A percentile compares a stretch with the other conserved stretches of the same genome.
Conservation (phyloP, 2,797 vertebrate species). For the Gadopsis bispinosus region DNA sequence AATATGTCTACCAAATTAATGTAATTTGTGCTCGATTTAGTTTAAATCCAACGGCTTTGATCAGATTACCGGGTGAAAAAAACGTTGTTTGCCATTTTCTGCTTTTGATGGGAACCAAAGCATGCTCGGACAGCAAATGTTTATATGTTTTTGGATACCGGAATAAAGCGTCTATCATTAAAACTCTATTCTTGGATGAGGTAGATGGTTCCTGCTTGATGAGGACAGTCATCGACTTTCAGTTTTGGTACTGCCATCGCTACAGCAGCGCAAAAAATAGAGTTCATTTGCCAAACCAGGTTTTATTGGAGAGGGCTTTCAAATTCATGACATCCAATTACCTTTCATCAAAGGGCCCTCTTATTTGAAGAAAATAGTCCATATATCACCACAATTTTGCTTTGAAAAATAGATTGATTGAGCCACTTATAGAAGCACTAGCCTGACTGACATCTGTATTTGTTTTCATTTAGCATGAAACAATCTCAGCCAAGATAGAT, state of each 20-base stretch:
- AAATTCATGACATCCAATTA: conserved; percentile 68
- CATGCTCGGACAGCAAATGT: not conserved
- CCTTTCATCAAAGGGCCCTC: conserved; percentile 44
- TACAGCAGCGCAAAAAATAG: conserved; percentile 58
- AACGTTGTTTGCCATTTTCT: not conserved
- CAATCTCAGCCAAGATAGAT: conserved; percentile 72
- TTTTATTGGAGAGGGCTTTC: conserved; percentile 48
- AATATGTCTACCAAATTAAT: conserved; percentile 1
- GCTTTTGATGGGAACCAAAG: conserved; percentile 4
- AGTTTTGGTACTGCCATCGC: conserved; percentile 13
- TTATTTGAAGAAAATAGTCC: conserved; percentile 67
- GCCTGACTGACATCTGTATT: conserved; percentile 56
- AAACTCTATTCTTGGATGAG: conserved; percentile 46
- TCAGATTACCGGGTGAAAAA: not conserved
- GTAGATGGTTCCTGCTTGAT: conserved; percentile 28
- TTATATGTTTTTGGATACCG: conserved; percentile 14
- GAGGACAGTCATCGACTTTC: conserved; percentile 29
- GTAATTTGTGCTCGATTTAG: conserved; percentile 6
- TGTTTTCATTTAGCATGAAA: conserved; percentile 73
- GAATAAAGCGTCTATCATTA: conserved; percentile 46
- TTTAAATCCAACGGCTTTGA: conserved; percentile 6
- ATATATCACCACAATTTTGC: conserved; percentile 56
- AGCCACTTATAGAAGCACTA: conserved; percentile 69
- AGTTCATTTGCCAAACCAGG: conserved; percentile 54
- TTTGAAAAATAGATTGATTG: conserved; percentile 70